Percentiles rank a stretch among this genome's conserved stretches.
Conservation (phyloP, 2,113 vertebrate species). For the Zosterops hypoxanthus region DNA sequence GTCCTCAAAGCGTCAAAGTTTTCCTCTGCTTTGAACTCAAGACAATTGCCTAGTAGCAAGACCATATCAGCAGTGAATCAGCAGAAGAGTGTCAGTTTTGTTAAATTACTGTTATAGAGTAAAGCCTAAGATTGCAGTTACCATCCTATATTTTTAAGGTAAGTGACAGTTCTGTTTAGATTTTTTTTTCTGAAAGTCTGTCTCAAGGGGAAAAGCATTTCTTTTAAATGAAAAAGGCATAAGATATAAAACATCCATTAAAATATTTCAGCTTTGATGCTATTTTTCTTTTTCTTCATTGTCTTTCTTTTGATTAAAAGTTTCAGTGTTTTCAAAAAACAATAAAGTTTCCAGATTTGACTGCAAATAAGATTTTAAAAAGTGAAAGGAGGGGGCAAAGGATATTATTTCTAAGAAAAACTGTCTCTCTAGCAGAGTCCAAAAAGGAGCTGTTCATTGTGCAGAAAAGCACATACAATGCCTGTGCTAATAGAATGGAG, state of each 20-base stretch:
- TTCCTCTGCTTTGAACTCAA: background rate
- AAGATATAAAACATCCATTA: conserved; percentile 1
- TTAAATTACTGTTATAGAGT: conserved; percentile 34
- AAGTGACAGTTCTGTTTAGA: background rate
- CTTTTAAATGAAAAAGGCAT: background rate
- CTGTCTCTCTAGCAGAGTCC: background rate
- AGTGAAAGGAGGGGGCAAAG: background rate
- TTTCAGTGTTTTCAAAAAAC: background rate
- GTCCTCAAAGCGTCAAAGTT: background rate
- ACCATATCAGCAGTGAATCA: conserved; percentile 4
- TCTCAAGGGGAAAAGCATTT: background rate
- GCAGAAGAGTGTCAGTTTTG: conserved; percentile 12
- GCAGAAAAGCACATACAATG: background rate
- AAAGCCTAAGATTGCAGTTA: conserved; percentile 17
- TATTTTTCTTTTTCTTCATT: background rate
- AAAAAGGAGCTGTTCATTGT: background rate
- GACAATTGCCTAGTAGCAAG: background rate
- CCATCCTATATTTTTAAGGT: conserved; percentile 22
- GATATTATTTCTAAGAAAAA: background rate
- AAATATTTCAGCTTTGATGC: conserved; percentile 12
- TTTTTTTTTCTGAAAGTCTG: background rate
- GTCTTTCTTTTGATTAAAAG: conserved; percentile 36
- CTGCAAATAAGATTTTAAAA: background rate
- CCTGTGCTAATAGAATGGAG: background rate
- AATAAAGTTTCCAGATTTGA: background rate